phyloP scores from a whole-genome alignment of 2,113 vertebrate species.

The Apus apus region DNA sequence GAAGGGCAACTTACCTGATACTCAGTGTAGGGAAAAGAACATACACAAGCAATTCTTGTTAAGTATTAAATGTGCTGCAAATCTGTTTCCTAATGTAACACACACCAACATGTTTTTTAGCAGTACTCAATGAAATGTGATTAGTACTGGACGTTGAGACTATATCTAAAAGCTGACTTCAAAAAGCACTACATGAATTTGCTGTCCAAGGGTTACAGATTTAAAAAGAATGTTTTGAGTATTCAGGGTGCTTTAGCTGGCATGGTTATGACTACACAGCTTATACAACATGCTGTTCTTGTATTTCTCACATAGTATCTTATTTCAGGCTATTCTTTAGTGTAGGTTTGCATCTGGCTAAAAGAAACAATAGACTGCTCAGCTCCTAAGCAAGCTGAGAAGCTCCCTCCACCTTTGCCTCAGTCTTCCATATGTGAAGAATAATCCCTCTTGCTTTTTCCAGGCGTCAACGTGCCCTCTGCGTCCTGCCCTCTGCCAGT shows the following conservation, averaged over 20 bases:
- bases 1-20: not conserved
- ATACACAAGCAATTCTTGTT: not conserved
- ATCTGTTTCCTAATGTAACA: not conserved
- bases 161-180: not conserved
- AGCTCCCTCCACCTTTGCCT: not conserved
- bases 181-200: not conserved
- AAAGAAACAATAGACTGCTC: not conserved
- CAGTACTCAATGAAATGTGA: not conserved
- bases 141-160: not conserved
- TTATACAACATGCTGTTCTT: accelerated
- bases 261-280: not conserved
- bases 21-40: not conserved
- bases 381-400: not conserved
- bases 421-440: accelerated
- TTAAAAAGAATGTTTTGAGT: not conserved
- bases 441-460: not conserved
- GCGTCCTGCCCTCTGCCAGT: slow-evolving; percentile 86
- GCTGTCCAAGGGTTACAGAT: not conserved
- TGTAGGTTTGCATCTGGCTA: not conserved
- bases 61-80: not conserved
- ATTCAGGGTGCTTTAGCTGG: not conserved
- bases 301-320: accelerated
- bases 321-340: not conserved
- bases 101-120: accelerated
- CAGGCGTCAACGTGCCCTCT: slow-evolving; percentile 76